phyloP scores from a whole-genome alignment of 1,140 invertebrate species.

The Drosophila quadrilineata region DNA sequence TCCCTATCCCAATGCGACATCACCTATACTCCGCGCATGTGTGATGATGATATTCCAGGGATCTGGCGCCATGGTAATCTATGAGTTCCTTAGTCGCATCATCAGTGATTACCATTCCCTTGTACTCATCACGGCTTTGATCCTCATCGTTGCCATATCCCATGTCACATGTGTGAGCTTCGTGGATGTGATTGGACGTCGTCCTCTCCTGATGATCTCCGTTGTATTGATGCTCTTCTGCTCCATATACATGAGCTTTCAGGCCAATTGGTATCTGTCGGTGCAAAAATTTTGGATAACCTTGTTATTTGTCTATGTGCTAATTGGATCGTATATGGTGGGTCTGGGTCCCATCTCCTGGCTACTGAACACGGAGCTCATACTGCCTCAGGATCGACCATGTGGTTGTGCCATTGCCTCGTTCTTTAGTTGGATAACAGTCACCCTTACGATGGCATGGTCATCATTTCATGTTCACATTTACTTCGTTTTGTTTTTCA shows the following conservation, averaged over 20 bases:
- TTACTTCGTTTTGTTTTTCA: background rate
- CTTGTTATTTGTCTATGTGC: background rate
- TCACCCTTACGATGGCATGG: constrained; percentile 11
- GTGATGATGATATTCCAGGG: too few relatives aligned
- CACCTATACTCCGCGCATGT: too few relatives aligned
- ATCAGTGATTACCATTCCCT: too few relatives aligned
- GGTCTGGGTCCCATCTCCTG: constrained; percentile 26
- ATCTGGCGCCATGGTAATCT: too few relatives aligned
- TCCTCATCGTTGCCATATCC: too few relatives aligned
- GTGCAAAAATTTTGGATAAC: too few relatives aligned
- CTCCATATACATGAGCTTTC: background rate
- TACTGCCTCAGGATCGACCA: background rate
- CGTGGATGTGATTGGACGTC: constrained; percentile 29
- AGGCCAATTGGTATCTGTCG: background rate
- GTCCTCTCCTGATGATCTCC: constrained; percentile 16
- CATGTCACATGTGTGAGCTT: constrained; percentile 18
- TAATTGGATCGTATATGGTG: background rate
- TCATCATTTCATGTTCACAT: background rate
- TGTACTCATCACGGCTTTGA: too few relatives aligned
- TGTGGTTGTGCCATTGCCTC: constrained; percentile 3
- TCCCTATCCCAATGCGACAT: too few relatives aligned
- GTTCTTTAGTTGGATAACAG: constrained; percentile 13
- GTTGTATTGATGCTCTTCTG: background rate
- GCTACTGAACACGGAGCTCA: constrained; percentile 31
- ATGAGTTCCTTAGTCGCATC: too few relatives aligned